Conservation (phyloP, 1,140 invertebrate genomes). For the Homarus americanus region DNA sequence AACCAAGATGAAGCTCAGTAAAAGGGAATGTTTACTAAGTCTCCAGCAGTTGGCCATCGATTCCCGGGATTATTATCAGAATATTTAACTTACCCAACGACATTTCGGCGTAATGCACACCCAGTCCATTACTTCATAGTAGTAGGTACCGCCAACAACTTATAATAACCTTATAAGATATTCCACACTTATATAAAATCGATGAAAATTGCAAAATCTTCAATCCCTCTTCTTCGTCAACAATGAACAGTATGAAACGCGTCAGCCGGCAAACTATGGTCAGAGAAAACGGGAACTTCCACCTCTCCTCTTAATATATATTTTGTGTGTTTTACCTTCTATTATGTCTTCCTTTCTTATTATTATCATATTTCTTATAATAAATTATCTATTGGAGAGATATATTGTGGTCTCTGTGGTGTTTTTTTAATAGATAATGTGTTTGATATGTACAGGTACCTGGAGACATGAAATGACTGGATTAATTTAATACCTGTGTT, state of each 20-base stretch:
- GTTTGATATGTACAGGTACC: not conserved
- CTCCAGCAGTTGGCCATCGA: conserved; percentile 40
- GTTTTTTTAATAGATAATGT: no score
- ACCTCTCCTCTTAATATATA: conserved; percentile 20
- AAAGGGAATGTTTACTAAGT: conserved; percentile 62
- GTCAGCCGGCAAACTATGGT: conserved; percentile 43
- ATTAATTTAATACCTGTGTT: not conserved
- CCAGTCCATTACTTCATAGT: conserved; percentile 63
- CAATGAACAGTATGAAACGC: conserved; percentile 67
- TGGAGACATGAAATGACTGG: not conserved
- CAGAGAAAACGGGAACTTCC: conserved; percentile 35
- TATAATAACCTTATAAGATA: conserved; percentile 12
- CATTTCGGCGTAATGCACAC: conserved; percentile 58
- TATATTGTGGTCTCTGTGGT: not conserved
- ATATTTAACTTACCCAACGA: conserved; percentile 63
- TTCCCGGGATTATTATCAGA: conserved; percentile 43
- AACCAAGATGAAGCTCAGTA: conserved; percentile 12
- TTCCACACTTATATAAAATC: conserved; percentile 55
- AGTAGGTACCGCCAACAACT: conserved; percentile 31
- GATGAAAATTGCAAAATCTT: conserved; percentile 63
- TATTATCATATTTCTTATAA: not conserved
- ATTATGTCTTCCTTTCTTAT: not conserved
- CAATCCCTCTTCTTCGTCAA: conserved; percentile 63
- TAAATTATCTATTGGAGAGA: not conserved
- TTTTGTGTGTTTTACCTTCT: conserved; percentile 21